Evolutionary conservation across 2,888 invertebrate species (phyloP).

Genomic region (Caenorhabditis becei): DNA sequence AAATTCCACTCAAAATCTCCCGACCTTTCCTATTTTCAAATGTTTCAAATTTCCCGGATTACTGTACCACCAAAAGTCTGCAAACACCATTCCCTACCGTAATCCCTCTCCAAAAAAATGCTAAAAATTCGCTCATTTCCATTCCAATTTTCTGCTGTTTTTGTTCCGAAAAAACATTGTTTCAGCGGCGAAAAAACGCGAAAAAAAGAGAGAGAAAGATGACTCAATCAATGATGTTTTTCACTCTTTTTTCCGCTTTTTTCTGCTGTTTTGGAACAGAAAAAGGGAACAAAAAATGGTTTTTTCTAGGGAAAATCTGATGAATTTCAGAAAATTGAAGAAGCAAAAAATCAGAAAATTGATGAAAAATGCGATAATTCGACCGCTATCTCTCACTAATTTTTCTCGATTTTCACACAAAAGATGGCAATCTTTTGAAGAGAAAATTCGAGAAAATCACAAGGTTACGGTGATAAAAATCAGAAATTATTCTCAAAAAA

Average conservation of each 20-base stretch:
- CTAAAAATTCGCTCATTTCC: constrained; percentile 1
- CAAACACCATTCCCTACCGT: not conserved
- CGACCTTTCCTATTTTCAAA: too few species aligned
- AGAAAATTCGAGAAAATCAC: too few species aligned
- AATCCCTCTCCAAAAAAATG: not conserved
- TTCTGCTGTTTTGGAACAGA: not conserved
- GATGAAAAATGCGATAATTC: constrained; percentile 8
- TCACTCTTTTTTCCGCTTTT: not conserved
- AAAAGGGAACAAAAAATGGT: not conserved
- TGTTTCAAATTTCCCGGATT: not conserved
- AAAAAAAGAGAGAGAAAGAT: constrained; percentile 26
- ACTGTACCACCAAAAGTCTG: not conserved
- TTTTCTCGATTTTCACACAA: constrained; percentile 1
- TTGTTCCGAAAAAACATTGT: constrained; percentile 12
- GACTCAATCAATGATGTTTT: constrained; percentile 52
- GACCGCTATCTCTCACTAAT: constrained; percentile 16
- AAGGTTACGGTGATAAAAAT: too few species aligned
- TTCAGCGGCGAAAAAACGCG: constrained; percentile 14
- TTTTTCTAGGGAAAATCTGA: too few species aligned
- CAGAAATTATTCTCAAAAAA: too few species aligned
- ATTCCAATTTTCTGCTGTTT: constrained; percentile 18
- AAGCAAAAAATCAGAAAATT: constrained; percentile 19
- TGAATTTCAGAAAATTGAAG: not conserved
- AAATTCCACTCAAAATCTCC: too few species aligned
- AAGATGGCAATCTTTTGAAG: not conserved